Evolutionary conservation across 2,113 vertebrate genomes (phyloP).

Genomic region (pig (Sus scrofa)): DNA sequence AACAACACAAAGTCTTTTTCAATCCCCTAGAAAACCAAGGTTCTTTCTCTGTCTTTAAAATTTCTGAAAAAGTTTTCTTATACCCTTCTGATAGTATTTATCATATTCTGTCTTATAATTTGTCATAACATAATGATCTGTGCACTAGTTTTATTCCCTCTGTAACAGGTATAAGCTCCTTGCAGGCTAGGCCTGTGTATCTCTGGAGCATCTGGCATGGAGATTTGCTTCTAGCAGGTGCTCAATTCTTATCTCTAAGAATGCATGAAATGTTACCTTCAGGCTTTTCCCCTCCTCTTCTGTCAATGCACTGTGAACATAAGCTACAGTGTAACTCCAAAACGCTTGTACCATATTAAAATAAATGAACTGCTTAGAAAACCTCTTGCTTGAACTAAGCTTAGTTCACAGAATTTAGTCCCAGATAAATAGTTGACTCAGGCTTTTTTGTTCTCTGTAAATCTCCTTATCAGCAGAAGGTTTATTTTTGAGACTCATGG

Average conservation of each 20-base stretch:
- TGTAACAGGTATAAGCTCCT: background rate
- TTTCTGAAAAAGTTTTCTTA: conserved; percentile 49
- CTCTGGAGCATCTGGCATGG: background rate
- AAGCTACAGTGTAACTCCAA: conserved; percentile 67
- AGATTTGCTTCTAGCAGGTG: conserved; percentile 49
- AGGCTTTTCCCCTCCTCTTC: conserved; percentile 56
- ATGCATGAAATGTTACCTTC: conserved; percentile 62
- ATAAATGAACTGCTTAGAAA: conserved; percentile 84
- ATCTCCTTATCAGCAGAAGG: conserved; percentile 82
- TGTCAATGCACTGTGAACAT: conserved; percentile 55
- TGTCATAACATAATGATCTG: conserved; percentile 18
- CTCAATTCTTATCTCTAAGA: conserved; percentile 74
- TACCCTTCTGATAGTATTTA: background rate
- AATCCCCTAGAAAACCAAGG: background rate
- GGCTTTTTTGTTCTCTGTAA: conserved; percentile 83
- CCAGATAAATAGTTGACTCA: conserved; percentile 83
- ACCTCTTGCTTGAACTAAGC: conserved; percentile 83
- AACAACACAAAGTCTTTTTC: background rate
- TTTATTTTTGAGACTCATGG: conserved; percentile 81
- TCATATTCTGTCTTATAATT: conserved; percentile 50
- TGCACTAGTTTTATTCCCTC: conserved; percentile 6
- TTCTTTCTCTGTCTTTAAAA: background rate
- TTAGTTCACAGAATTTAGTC: conserved; percentile 84
- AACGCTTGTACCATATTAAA: conserved; percentile 81
- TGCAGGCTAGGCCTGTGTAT: background rate